phyloP scores from a whole-genome alignment of 2,113 vertebrate species.

The Anguilla japonica region DNA sequence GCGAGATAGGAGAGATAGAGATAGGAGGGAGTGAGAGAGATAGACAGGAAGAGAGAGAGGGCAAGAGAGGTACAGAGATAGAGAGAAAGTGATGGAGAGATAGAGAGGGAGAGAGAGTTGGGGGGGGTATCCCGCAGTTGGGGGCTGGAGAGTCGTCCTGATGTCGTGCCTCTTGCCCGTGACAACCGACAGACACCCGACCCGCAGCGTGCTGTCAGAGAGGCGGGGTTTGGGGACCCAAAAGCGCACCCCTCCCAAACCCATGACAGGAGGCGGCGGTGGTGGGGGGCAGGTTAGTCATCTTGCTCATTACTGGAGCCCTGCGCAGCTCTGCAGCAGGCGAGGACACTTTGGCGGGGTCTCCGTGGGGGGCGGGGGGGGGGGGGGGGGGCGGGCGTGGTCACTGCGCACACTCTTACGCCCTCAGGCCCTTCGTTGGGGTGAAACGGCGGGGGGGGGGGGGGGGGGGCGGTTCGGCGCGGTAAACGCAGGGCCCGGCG shows the following conservation, averaged over 20 bases:
- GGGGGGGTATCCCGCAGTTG: background rate
- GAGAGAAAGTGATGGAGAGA: background rate
- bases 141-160: constrained; percentile 25
- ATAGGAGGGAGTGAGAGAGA: background rate
- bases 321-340: background rate
- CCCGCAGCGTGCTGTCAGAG: constrained; percentile 40
- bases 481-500: background rate
- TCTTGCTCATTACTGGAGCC: background rate
- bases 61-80: background rate
- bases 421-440: background rate
- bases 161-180: constrained; percentile 37
- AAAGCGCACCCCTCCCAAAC: background rate
- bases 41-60: background rate
- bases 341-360: background rate
- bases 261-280: constrained; percentile 17
- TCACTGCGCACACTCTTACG: background rate
- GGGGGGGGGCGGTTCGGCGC: background rate
- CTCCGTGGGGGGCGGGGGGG: background rate
- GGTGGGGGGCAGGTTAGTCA: constrained; percentile 44
- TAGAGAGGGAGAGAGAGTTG: background rate
- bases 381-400: background rate
- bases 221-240: constrained; percentile 31
- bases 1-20: too few relatives aligned
- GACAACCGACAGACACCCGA: constrained; percentile 40
- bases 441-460: background rate